Percentiles rank a stretch among this genome's conserved stretches.
These are phyloP conservation scores for Forpus xanthops DNA, from an alignment of 2,797 vertebrate species.

Conservation along the genomic window DNA sequence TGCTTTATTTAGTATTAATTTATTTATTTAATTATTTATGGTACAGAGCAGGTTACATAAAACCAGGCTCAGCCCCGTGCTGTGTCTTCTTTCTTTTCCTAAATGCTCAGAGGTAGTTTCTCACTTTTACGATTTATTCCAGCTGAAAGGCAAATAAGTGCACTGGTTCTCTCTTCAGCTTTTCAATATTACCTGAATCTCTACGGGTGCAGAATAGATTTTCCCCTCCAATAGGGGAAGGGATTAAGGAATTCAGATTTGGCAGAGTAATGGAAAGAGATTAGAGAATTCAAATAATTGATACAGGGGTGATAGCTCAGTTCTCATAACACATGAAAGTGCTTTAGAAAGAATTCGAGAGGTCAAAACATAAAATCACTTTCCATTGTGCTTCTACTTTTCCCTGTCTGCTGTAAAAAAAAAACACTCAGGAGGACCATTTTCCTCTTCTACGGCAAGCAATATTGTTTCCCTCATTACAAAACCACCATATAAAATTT, in stretches of 20 bases:
- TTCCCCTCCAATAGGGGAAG: neutral
- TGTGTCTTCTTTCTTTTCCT: neutral
- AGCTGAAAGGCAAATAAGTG: neutral
- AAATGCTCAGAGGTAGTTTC: neutral
- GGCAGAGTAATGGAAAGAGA: conserved; percentile 34
- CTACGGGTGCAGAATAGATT: neutral
- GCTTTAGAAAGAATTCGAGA: conserved; percentile 18
- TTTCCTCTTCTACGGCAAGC: neutral
- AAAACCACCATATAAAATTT: conserved; percentile 35
- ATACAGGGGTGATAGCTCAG: neutral
- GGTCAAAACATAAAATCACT: conserved; percentile 29
- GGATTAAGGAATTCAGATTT: conserved; percentile 42
- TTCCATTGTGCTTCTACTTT: neutral
- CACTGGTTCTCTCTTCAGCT: neutral
- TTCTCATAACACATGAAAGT: neutral
- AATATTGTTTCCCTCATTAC: conserved; percentile 39
- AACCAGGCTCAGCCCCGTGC: neutral
- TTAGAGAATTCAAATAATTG: conserved; percentile 12
- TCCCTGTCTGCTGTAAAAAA: neutral
- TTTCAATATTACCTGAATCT: conserved; percentile 25
- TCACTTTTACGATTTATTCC: rapidly evolving
- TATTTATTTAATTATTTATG: neutral
- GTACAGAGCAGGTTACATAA: neutral
- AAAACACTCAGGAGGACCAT: conserved; percentile 24
- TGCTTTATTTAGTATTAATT: too few species aligned